Percentiles rank a stretch among this genome's conserved stretches.
These are phyloP conservation scores for Gallinago paraguaiae DNA, from an alignment of 2,113 vertebrate genomes.

Conservation along the genomic window DNA sequence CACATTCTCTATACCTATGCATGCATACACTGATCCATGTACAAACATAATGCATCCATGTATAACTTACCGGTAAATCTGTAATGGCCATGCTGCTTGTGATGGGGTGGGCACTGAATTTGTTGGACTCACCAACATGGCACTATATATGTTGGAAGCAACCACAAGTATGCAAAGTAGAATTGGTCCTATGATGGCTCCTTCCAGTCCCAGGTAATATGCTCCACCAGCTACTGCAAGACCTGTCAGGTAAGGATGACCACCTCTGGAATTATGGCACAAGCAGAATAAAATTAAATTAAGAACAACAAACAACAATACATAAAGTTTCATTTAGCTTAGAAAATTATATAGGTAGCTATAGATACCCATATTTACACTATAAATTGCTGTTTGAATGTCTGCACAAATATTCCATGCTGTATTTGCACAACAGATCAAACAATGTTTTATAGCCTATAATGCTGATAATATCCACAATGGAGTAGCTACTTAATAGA, in stretches of 20 bases:
- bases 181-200: constrained; percentile 97
- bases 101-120: constrained; percentile 85
- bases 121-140: constrained; percentile 95
- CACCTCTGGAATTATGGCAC: constrained; percentile 79
- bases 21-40: background rate
- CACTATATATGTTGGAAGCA: constrained; percentile 97
- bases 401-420: background rate
- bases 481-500: background rate
- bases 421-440: background rate
- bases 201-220: constrained; percentile 95
- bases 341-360: background rate
- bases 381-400: background rate
- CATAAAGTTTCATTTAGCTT: background rate
- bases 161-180: constrained; percentile 97
- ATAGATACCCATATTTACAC: background rate
- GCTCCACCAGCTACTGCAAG: constrained; percentile 95
- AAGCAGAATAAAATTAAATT: background rate
- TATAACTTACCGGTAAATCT: constrained; percentile 79
- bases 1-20: background rate
- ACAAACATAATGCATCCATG: background rate
- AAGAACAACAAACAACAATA: background rate
- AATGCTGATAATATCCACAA: background rate
- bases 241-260: constrained; percentile 96
- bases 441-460: background rate
- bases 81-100: constrained; percentile 81